Conservation (phyloP, 64 coral and sea anemone species). For the Pocillopora damicornis region DNA sequence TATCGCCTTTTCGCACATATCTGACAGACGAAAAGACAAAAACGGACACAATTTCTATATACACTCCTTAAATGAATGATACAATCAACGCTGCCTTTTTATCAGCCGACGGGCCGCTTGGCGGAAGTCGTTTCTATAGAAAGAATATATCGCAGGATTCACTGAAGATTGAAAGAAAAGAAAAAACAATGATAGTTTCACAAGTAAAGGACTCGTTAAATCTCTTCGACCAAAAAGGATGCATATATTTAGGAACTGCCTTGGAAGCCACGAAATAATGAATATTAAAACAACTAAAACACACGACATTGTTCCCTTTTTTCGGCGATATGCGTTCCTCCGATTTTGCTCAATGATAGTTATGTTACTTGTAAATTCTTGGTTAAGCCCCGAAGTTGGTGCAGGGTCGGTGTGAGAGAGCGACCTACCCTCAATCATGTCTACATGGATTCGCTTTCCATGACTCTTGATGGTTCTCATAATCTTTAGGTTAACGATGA, state of each 20-base stretch:
- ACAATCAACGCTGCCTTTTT: not conserved
- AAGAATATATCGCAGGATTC: constrained; percentile 46
- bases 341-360: not conserved
- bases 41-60: not conserved
- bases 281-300: constrained; percentile 41
- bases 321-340: not conserved
- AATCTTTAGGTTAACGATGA: constrained; percentile 45
- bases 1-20: no score
- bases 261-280: constrained; percentile 41
- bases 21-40: no score
- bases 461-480: constrained; percentile 38
- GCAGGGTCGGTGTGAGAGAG: not conserved
- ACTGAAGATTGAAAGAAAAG: constrained; percentile 33
- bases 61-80: not conserved
- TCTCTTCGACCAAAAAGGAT: constrained; percentile 5
- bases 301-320: constrained; percentile 43
- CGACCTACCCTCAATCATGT: not conserved
- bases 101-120: constrained; percentile 2
- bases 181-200: constrained; percentile 48
- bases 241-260: constrained; percentile 32
- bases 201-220: not conserved
- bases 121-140: constrained; percentile 43
- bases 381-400: not conserved
- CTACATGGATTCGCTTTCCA: constrained; percentile 5
- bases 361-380: not conserved